These are phyloP conservation scores for Gobio occitaniae DNA, from an alignment of 2,797 vertebrate species.

Conservation along the genomic window DNA sequence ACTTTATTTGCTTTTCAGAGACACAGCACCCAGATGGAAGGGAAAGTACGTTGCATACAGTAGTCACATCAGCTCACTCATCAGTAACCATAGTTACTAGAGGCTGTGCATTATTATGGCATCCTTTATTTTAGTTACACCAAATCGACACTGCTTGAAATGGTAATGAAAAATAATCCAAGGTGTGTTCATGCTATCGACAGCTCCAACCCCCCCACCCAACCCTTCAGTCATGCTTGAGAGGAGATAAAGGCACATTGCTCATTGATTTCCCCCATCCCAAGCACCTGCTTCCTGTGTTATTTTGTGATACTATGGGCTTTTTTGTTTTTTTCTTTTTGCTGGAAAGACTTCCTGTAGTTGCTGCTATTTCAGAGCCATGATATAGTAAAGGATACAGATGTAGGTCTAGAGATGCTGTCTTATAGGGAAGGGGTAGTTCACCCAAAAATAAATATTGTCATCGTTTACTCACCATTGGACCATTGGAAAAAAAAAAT, in stretches of 20 bases:
- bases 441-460: not conserved
- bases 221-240: conserved; percentile 40
- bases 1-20: conserved; percentile 84
- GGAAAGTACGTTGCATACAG: conserved; percentile 79
- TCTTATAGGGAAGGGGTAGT: not conserved
- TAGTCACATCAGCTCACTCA: conserved; percentile 73
- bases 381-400: conserved; percentile 5
- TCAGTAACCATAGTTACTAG: conserved; percentile 49
- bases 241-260: conserved; percentile 49
- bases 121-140: conserved; percentile 42
- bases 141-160: conserved; percentile 41
- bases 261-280: conserved; percentile 43
- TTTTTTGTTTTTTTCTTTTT: conserved; percentile 14
- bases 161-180: conserved; percentile 17
- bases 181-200: conserved; percentile 38
- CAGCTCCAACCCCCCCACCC: conserved; percentile 16
- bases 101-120: conserved; percentile 54
- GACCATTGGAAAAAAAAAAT: not conserved
- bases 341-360: conserved; percentile 30
- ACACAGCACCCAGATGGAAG: conserved; percentile 83
- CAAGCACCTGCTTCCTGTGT: conserved; percentile 48
- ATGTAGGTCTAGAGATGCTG: not conserved
- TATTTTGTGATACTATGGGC: conserved; percentile 39
- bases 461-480: not conserved
- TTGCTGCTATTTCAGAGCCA: conserved; percentile 12